Base-by-base conservation (phyloP, 2,113 vertebrate species). In the Morphnarchus princeps region DNA sequence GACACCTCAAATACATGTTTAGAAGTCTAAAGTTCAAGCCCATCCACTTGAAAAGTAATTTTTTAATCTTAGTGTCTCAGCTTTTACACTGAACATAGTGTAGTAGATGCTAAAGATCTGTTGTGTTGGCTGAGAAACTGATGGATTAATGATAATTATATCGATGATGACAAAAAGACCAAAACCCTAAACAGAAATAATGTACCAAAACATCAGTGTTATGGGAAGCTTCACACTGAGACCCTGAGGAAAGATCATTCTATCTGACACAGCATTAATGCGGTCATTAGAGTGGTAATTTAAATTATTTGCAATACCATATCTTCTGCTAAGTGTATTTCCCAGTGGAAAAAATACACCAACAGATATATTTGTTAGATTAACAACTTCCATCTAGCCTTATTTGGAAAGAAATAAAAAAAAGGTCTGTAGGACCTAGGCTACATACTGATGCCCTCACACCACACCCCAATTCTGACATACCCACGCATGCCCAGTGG, bases 381-480 rank as follows among this genome's bases (percentile, higher is more conserved):
- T 38, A 90, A 61, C 19, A 80, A 29, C 6, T 92, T 77, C 10
- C 8, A 47, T 50, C 45, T 55, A 65, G 34, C 4, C 16, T 71
- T 65, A 58, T 45, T 32, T 94, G 42, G 25, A 89, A 88, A 72
- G 1, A 66, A 84, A 62, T 16, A 9, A 31, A 29, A 54, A 16
- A 15, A 1, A 7, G 12, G 6, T 58, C 25, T 32, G 22, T 50
- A 42, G 42, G 29, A n/a, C 11, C 8, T 9, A 63, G 11, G 25
- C 25, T 15, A 16, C 1, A 3, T 34, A 32, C 5, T 0, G 1
- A 24, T 57, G 42, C 32, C 18, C 11, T 55, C 24, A 9, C 10
- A 55, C 54, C 19, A 36, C 34, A 29, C 4, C 15, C 11, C 16
- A 47, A 2, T 21, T 77, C 77, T 58, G 3, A 0, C 22, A 34